phyloP scores from a whole-genome alignment of 1,140 invertebrate genomes.

The Scaptomyza hsui region DNA sequence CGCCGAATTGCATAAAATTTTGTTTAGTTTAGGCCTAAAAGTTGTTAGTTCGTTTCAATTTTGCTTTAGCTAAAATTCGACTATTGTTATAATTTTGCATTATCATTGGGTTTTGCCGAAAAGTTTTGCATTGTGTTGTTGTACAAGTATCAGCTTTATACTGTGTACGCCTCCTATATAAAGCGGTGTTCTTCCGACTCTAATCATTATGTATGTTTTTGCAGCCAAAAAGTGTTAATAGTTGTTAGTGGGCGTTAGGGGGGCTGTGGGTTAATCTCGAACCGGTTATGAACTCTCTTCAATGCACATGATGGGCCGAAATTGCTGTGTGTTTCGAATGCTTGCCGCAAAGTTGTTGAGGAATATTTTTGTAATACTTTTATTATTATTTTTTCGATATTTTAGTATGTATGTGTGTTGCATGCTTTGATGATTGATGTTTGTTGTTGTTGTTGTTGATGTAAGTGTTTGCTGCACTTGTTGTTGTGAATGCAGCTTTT shows the following conservation, averaged over 20 bases:
- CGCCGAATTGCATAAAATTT: slow-evolving; percentile 68
- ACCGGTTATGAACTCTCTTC: slow-evolving; percentile 8
- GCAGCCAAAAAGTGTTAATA: slow-evolving; percentile 32
- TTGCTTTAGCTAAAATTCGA: slow-evolving; percentile 80
- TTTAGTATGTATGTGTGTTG: slow-evolving; percentile 23
- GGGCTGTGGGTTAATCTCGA: background rate
- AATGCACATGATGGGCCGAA: slow-evolving; percentile 31
- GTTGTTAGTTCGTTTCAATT: slow-evolving; percentile 63
- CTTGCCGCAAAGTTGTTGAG: slow-evolving; percentile 48
- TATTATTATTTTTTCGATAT: slow-evolving; percentile 11
- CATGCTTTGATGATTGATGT: slow-evolving; percentile 33
- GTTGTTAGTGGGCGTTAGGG: slow-evolving; percentile 74
- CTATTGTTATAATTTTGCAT: slow-evolving; percentile 79
- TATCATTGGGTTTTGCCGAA: slow-evolving; percentile 62
- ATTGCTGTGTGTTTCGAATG: slow-evolving; percentile 20
- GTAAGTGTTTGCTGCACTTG: slow-evolving; percentile 32
- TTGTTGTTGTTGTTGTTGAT: slow-evolving; percentile 39
- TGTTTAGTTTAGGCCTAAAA: slow-evolving; percentile 55
- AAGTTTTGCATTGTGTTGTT: slow-evolving; percentile 68
- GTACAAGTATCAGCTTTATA: slow-evolving; percentile 21
- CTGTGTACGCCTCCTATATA: slow-evolving; percentile 25
- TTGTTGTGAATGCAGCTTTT: slow-evolving; percentile 45
- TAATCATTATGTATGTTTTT: slow-evolving; percentile 47
- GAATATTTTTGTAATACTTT: slow-evolving; percentile 49
- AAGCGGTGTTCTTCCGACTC: slow-evolving; percentile 63